Conservation (phyloP, 2,113 vertebrate species). For the Bambusicola thoracicus region DNA sequence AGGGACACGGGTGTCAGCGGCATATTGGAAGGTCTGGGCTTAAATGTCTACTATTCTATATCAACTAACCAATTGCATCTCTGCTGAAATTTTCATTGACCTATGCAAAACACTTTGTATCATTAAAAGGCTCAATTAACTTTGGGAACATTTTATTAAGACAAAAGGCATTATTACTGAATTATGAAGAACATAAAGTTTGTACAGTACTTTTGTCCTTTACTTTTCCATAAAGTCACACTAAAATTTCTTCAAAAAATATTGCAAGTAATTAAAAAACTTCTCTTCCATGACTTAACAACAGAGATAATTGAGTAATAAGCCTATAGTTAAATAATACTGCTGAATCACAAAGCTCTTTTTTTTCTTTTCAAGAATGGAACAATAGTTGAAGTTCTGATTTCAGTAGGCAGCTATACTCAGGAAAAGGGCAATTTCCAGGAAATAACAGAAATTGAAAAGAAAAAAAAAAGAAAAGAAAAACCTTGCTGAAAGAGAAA, state of each 20-base stretch:
- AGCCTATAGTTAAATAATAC: conserved; percentile 44
- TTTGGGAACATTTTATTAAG: conserved; percentile 30
- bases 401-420: conserved; percentile 8
- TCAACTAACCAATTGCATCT: background rate
- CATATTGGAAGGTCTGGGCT: background rate
- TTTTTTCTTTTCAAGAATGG: background rate
- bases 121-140: conserved; percentile 41
- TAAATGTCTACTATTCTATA: background rate
- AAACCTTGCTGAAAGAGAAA: background rate
- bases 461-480: background rate
- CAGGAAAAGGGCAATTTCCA: conserved; percentile 2
- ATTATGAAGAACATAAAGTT: conserved; percentile 27
- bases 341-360: conserved; percentile 40
- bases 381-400: conserved; percentile 32
- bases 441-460: conserved; percentile 17
- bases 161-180: conserved; percentile 37
- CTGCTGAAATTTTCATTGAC: background rate
- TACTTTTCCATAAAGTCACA: conserved; percentile 46
- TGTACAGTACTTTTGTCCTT: conserved; percentile 30
- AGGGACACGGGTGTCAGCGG: background rate
- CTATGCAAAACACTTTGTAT: background rate
- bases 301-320: conserved; percentile 61
- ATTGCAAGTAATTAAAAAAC: conserved; percentile 45
- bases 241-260: background rate
- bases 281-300: conserved; percentile 47